phyloP scores from a whole-genome alignment of 2,797 vertebrate genomes.

The Enteromius treurensis region DNA sequence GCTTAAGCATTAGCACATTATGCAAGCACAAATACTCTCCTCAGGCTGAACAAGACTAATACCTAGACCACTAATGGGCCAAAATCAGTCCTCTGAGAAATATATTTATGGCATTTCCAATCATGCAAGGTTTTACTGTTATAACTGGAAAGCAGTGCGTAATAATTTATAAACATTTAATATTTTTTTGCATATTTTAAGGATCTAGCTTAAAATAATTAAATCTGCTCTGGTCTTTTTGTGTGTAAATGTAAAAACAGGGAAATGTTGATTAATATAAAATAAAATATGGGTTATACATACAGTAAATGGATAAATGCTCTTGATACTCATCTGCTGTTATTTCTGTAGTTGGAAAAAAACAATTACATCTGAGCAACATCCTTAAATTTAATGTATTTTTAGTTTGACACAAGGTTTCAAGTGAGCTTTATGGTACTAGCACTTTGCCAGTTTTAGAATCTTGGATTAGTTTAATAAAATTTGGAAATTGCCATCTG shows the following conservation, averaged over 20 bases:
- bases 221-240: neutral
- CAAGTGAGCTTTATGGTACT: neutral
- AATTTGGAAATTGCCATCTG: neutral
- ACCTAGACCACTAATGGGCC: constrained; percentile 10
- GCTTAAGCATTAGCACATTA: constrained; percentile 25
- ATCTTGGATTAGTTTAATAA: neutral
- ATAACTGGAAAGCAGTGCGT: neutral
- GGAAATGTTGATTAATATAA: neutral
- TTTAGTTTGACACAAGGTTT: neutral
- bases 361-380: neutral
- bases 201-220: neutral
- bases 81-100: constrained; percentile 2
- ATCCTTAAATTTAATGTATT: neutral
- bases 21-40: constrained; percentile 25
- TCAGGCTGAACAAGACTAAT: neutral
- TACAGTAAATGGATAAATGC: neutral
- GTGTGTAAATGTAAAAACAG: neutral
- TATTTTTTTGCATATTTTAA: neutral
- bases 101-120: constrained; percentile 2
- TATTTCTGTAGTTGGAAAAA: neutral
- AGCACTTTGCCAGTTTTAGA: neutral
- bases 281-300: neutral
- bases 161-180: neutral
- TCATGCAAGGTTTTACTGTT: constrained; percentile 1
- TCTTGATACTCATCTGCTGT: neutral